Conservation (phyloP, 1,140 invertebrate genomes). For the Achatina immaculata region DNA sequence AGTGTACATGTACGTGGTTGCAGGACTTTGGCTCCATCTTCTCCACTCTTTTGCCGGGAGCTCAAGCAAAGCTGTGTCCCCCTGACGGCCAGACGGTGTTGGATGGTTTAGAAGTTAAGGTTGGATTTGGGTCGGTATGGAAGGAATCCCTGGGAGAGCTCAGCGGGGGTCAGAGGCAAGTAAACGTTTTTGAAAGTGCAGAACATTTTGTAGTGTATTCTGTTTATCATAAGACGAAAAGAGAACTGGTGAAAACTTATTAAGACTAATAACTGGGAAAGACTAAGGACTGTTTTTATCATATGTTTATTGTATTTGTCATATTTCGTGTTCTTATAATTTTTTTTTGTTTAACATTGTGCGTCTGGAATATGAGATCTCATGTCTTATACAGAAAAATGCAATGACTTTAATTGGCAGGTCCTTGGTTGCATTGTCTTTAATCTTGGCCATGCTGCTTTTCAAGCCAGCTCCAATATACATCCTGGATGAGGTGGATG, state of each 20-base stretch:
- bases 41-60: constrained; percentile 88
- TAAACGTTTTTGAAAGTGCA: no score
- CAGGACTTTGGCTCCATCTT: constrained; percentile 98
- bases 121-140: constrained; percentile 94
- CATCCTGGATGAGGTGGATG: constrained; percentile 99
- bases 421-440: constrained; percentile 94
- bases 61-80: constrained; percentile 86
- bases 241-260: no score
- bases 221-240: no score
- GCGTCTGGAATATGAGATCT: no score
- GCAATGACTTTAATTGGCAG: constrained; percentile 57
- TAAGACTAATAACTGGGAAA: no score
- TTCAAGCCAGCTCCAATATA: constrained; percentile 99
- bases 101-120: constrained; percentile 92
- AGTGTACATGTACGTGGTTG: no score
- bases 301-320: no score
- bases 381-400: constrained; percentile 6
- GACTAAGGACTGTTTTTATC: no score
- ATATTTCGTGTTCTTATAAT: no score
- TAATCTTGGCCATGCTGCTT: constrained; percentile 95
- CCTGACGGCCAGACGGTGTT: constrained; percentile 81
- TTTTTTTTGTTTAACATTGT: no score
- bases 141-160: constrained; percentile 96
- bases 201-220: no score
- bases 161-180: constrained; percentile 90